Percentiles rank a stretch among this genome's conserved stretches.
Evolutionary conservation across 2,888 invertebrate species (phyloP).

Genomic region (Microctonus hyperodae): DNA sequence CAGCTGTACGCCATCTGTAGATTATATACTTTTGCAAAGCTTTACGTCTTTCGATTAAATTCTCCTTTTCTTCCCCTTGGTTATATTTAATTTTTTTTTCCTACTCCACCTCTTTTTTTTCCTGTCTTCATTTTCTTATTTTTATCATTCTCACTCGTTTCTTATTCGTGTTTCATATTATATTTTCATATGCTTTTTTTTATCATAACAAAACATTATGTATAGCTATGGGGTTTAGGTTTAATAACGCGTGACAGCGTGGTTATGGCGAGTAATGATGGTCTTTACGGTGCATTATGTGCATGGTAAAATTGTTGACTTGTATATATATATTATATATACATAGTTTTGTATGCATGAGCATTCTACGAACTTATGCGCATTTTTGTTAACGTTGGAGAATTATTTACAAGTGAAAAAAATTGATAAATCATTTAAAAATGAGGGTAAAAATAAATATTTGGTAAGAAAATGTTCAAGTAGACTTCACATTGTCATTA

Average conservation of each 20-base stretch:
- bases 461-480: background rate
- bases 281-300: conserved; percentile 32
- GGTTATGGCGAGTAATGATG: conserved; percentile 32
- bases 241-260: conserved; percentile 33
- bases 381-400: background rate
- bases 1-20: conserved; percentile 60
- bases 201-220: conserved; percentile 18
- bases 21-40: conserved; percentile 49
- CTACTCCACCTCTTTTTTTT: background rate
- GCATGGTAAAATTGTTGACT: conserved; percentile 22
- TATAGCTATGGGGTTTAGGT: conserved; percentile 18
- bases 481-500: background rate
- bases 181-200: background rate
- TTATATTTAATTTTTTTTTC: background rate
- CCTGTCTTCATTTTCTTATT: background rate
- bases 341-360: background rate
- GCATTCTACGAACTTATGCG: background rate
- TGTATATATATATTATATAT: conserved; percentile 16
- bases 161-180: background rate
- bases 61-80: background rate
- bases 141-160: background rate
- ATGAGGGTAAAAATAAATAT: background rate
- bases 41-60: conserved; percentile 24
- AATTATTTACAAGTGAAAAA: background rate
- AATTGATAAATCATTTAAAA: background rate